Base-by-base conservation (phyloP, 2,888 invertebrate species). In the Brachycybe producta region DNA sequence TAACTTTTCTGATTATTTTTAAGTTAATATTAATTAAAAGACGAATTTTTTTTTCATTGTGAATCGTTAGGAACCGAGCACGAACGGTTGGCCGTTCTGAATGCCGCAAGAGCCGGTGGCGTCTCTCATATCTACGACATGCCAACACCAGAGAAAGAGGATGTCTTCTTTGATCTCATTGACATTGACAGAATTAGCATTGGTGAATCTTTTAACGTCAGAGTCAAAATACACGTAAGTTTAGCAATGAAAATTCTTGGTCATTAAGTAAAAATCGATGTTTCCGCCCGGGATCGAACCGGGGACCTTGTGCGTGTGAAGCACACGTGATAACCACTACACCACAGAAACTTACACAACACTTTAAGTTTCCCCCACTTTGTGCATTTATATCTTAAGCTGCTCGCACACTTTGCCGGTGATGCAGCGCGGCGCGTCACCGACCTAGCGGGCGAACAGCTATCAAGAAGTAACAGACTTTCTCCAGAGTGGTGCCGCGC, bases 1-100 rank as follows among this genome's bases (percentile, higher is more conserved):
- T n/a, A n/a, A n/a, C 8, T 11, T 32, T 32, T 11, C 32, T 11
- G 32, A 32, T 32, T 32, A 32, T 32, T 32, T 32, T 32, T 8
- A n/a, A 11, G 2, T n/a, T 15, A 5, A 47, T 39, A 24, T 7
- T n/a, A 32, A 5, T 34, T 17, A 23, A 49, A 21, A 11, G 2
- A 30, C 27, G 13, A 1, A 1, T 7, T 28, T 13, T 47, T 11
- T 35, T 17, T 26, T 44, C 36, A 36, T 43, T 8, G 2, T 15
- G 3, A 7, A 38, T 7, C 7, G 8, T 38, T 38, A 74, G 78
- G 83, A 13, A 75, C 79, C 0, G 72, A 77, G 13, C 80, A 76
- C 0, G 85, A 87, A 65, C 69, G 86, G 7, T 65, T 83, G 54
- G 76, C 82, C 1, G 70, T 86, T 26, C 76, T 78, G 67, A 82